Evolutionary conservation across 2,888 invertebrate species (phyloP).

Genomic region (Nomada ferruginata): DNA sequence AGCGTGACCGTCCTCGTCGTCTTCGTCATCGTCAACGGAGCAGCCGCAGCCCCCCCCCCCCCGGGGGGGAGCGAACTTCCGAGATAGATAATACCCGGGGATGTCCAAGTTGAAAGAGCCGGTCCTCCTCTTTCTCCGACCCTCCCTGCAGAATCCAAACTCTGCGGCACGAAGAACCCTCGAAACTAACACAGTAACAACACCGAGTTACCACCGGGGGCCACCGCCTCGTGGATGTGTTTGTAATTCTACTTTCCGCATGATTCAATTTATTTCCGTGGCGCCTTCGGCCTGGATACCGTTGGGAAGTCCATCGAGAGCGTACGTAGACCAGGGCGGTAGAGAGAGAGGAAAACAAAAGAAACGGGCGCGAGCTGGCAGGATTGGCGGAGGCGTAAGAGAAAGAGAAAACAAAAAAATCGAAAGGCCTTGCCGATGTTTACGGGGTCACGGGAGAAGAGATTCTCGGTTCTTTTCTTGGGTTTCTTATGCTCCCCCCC

Average conservation of each 20-base stretch:
- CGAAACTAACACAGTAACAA: slow-evolving; percentile 39
- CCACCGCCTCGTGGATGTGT: slow-evolving; percentile 42
- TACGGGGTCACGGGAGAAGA: slow-evolving; percentile 41
- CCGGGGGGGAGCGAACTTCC: slow-evolving; percentile 73
- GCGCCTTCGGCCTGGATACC: slow-evolving; percentile 31
- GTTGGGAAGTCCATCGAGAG: slow-evolving; percentile 37
- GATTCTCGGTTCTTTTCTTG: background rate
- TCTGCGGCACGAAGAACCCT: background rate
- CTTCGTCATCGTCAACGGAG: slow-evolving; percentile 57
- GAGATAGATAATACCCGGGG: slow-evolving; percentile 77
- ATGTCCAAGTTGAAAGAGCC: slow-evolving; percentile 73
- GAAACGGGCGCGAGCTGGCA: no score
- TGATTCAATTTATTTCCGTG: slow-evolving; percentile 62
- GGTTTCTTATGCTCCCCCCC: background rate
- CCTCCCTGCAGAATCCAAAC: background rate
- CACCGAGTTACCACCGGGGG: background rate
- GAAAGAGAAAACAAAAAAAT: background rate
- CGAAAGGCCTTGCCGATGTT: slow-evolving; percentile 32
- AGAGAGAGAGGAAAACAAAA: background rate
- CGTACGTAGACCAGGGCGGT: background rate
- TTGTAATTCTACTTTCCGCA: slow-evolving; percentile 58
- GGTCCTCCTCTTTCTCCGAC: slow-evolving; percentile 23
- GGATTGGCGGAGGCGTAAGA: no score
- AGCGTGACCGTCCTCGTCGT: slow-evolving; percentile 75
- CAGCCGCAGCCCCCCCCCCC: slow-evolving; percentile 56